Base-by-base conservation (phyloP, 1,140 invertebrate genomes). In the Polypedilum pembai region DNA sequence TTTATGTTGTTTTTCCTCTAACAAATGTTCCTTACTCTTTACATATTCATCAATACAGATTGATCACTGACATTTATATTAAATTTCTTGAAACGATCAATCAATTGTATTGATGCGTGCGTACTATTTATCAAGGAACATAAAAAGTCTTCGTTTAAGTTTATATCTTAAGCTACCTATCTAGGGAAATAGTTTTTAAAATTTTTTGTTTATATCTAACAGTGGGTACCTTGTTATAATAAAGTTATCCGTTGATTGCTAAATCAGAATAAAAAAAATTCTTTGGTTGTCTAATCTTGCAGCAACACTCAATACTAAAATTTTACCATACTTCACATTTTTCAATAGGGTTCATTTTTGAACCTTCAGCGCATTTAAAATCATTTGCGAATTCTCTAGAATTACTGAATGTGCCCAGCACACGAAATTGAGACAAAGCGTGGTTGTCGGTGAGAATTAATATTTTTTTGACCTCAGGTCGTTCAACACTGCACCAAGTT, bases 351-450 rank as follows among this genome's bases (percentile, higher is more conserved):
- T 96, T 95, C 92, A 96, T 94, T 41, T 85, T 86, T 0, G 89
- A 88, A 7, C 89, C 89, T 0, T 82, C 21, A 0, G 90, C 89
- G 82, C 94, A 97, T 56, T 90, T 88, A 82, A 94, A 96, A 81
- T 94, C 92, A 63, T 84, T 80, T 0, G 91, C 84, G 82, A 96
- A 97, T 72, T 94, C 90, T 56, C 88, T 84, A 82, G 91, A 90
- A 81, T 97, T 97, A 18, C 92, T 91, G n/a, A 96, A 81, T 0
- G 94, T 91, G 3, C 94, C 94, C 63, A 91, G 85, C 1, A 96
- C 91, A 63, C 93, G 87, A 85, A 90, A 93, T 74, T 87, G 85
- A 20, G 17, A 20, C 0, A 18, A 18, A 5, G 65, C 65, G 20
- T 69, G 65, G 18, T 69, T 69, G 10, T 69, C 65, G 8, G 65